A percentile compares a stretch with the other conserved stretches of the same genome.
These are phyloP conservation scores for Cantharis nigra DNA, from an alignment of 2,888 invertebrate genomes.

Conservation along the genomic window DNA sequence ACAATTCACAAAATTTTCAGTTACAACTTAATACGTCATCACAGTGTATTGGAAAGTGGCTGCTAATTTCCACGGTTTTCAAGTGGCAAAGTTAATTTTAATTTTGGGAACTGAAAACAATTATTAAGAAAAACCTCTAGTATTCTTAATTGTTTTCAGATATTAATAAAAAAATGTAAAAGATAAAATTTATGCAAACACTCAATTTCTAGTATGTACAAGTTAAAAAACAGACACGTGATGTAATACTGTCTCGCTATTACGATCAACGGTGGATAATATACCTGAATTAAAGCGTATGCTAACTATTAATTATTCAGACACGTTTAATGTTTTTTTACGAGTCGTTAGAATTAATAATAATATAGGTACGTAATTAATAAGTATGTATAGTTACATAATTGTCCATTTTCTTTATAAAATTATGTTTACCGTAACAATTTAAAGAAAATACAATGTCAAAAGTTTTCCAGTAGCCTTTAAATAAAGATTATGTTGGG, in stretches of 20 bases:
- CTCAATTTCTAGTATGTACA: too few relatives aligned
- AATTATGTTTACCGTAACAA: not conserved
- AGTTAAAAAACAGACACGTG: too few relatives aligned
- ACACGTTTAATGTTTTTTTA: not conserved
- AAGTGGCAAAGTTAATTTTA: too few relatives aligned
- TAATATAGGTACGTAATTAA: not conserved
- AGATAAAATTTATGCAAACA: too few relatives aligned
- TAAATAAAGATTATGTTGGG: not conserved
- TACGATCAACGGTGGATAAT: not conserved
- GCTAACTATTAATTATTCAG: not conserved
- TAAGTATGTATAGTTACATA: not conserved
- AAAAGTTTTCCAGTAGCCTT: not conserved
- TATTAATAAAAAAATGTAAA: too few relatives aligned
- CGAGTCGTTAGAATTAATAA: constrained; percentile 1
- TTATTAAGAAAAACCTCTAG: too few relatives aligned
- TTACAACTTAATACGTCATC: too few relatives aligned
- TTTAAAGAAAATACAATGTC: not conserved
- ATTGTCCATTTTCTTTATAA: not conserved
- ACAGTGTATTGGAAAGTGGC: too few relatives aligned
- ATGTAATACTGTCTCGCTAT: not conserved
- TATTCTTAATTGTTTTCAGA: too few relatives aligned
- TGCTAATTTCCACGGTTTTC: too few relatives aligned
- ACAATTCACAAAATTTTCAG: too few relatives aligned
- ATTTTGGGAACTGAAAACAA: too few relatives aligned
- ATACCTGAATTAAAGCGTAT: not conserved